These are phyloP conservation scores for Erebia epiphron DNA, from an alignment of 2,888 invertebrate species.

Conservation along the genomic window DNA sequence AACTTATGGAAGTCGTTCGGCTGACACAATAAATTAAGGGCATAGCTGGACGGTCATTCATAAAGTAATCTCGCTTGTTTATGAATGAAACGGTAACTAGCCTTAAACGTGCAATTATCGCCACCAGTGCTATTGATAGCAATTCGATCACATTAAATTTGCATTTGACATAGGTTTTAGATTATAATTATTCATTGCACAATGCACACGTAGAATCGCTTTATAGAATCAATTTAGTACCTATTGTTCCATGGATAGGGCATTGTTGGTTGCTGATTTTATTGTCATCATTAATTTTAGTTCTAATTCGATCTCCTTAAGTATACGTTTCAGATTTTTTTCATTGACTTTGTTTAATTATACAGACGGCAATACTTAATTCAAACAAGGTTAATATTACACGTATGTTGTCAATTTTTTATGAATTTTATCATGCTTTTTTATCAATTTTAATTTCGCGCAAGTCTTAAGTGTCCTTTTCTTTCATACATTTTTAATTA, in stretches of 20 bases:
- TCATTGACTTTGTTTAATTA: constrained; percentile 13
- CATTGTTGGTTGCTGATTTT: constrained; percentile 58
- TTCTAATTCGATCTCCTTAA: constrained; percentile 17
- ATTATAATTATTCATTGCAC: constrained; percentile 42
- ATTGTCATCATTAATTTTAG: constrained; percentile 52
- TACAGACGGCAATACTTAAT: background rate
- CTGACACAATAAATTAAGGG: constrained; percentile 70
- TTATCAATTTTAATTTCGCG: constrained; percentile 2
- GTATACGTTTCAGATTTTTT: background rate
- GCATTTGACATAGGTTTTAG: constrained; percentile 54
- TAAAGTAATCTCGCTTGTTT: constrained; percentile 72
- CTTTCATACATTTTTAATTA: constrained; percentile 14
- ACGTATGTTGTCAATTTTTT: constrained; percentile 10
- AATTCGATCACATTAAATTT: constrained; percentile 61
- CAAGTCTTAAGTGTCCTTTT: background rate
- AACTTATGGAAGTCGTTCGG: constrained; percentile 65
- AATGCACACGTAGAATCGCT: constrained; percentile 43
- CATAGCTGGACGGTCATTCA: constrained; percentile 71
- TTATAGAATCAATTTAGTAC: constrained; percentile 63
- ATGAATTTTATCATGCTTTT: constrained; percentile 10
- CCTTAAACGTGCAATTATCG: constrained; percentile 69
- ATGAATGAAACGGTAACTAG: constrained; percentile 74
- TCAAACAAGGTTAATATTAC: constrained; percentile 6
- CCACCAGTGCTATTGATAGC: constrained; percentile 66
- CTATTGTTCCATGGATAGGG: constrained; percentile 67